Conservation (phyloP, 2,113 vertebrate species). For the Cebidichthys violaceus region DNA sequence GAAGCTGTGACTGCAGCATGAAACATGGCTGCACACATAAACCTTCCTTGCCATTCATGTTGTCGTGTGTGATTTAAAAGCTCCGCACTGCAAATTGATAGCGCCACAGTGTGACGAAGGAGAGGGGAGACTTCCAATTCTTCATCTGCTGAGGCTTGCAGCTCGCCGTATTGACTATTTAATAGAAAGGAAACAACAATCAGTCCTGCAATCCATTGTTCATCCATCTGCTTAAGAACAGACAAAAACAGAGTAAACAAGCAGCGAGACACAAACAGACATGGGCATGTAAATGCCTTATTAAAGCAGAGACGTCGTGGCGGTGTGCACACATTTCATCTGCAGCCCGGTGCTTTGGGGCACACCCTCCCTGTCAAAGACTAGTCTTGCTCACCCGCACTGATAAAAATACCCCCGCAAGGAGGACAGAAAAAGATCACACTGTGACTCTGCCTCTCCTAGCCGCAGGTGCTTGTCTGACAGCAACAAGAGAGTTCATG, state of each 20-base stretch:
- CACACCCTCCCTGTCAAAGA: constrained; percentile 46
- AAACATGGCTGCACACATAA: constrained; percentile 18
- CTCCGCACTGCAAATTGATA: constrained; percentile 28
- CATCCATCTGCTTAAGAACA: constrained; percentile 16
- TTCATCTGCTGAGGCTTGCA: constrained; percentile 31
- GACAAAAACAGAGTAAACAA: constrained; percentile 29
- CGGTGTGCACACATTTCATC: constrained; percentile 27
- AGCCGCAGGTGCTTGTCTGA: constrained; percentile 63
- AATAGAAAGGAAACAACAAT: constrained; percentile 13
- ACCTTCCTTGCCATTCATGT: constrained; percentile 13
- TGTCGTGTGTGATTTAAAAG: constrained; percentile 34
- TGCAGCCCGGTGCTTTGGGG: constrained; percentile 53
- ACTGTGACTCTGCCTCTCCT: constrained; percentile 45
- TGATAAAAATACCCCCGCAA: constrained; percentile 74
- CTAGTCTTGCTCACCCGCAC: constrained; percentile 55
- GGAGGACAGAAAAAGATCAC: constrained; percentile 67
- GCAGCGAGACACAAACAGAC: constrained; percentile 25
- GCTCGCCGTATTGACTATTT: constrained; percentile 15
- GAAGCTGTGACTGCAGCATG: not conserved
- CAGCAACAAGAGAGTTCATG: constrained; percentile 42
- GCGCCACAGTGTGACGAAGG: constrained; percentile 39
- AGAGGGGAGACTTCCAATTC: constrained; percentile 22
- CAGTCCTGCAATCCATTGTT: constrained; percentile 14
- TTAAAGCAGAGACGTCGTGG: constrained; percentile 50
- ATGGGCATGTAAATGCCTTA: constrained; percentile 58